phyloP scores from a whole-genome alignment of 1,140 invertebrate genomes.

The Delia radicum region DNA sequence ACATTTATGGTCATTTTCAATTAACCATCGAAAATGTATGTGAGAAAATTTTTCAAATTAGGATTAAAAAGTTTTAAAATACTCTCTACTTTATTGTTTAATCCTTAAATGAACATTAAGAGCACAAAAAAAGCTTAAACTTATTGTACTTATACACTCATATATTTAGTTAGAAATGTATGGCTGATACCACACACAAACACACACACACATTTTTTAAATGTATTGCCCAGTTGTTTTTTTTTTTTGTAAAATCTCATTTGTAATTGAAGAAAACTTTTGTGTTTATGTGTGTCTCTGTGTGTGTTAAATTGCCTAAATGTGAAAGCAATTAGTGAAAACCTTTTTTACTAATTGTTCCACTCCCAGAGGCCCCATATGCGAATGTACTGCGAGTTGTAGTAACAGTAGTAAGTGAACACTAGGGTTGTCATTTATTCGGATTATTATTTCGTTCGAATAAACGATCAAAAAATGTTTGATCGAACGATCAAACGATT shows the following conservation, averaged over 20 bases:
- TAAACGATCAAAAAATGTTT: too few relatives aligned
- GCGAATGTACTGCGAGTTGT: not conserved
- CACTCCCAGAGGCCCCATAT: not conserved
- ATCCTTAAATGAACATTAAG: too few relatives aligned
- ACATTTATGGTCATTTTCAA: too few relatives aligned
- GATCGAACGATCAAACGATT: too few relatives aligned
- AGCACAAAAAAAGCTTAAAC: not conserved
- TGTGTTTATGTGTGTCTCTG: not conserved
- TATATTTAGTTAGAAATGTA: not conserved
- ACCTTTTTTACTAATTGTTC: slow-evolving; percentile 11
- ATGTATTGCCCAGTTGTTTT: too few relatives aligned
- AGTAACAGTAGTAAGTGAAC: not conserved
- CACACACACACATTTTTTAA: too few relatives aligned
- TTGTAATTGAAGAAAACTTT: not conserved
- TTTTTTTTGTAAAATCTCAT: not conserved
- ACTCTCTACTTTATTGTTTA: too few relatives aligned
- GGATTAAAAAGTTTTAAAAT: too few relatives aligned
- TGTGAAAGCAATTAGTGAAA: slow-evolving; percentile 19
- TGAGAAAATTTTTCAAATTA: too few relatives aligned
- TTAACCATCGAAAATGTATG: too few relatives aligned
- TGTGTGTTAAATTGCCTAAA: slow-evolving; percentile 15
- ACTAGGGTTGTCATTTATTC: too few relatives aligned
- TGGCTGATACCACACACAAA: not conserved
- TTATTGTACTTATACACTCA: not conserved
- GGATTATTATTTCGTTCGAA: too few relatives aligned